Evolutionary conservation across 2,888 invertebrate genomes (phyloP), one percentile per base, ranked within the genome.

Genomic region (Drosophila stalkeri): DNA sequence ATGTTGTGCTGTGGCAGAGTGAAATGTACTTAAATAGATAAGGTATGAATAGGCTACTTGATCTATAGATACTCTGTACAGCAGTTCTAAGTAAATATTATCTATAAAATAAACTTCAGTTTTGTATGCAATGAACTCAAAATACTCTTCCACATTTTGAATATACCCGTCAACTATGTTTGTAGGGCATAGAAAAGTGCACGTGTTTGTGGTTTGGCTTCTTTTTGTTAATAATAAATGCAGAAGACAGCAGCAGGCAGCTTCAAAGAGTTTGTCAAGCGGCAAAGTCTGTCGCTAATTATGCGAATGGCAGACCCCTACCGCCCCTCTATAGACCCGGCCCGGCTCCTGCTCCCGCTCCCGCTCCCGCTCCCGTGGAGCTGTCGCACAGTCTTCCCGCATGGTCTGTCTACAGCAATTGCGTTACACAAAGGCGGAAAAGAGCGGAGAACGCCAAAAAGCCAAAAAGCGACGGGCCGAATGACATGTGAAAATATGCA

Each of bases 401-500:
- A 86, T 86, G 11, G 63, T 54, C 76, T 71, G 79, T 76, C 83
- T 89, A 56, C 81, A 61, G 71, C 86, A 86, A 86, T 86, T 89
- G 87, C 71, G 56, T 65, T 57, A 74, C 77, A 80, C 82, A 89
- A 82, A 86, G 85, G 77, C 80, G 82, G 66, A 86, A 85, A 77
- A 70, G 54, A 69, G 72, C 52, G 65, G 46, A 57, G 77, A 75
- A 86, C 66, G 84, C 87, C 87, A 77, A 90, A 90, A 90, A 84
- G 78, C 69, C 78, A 68, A 80, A 80, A 83, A 75, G 69, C 81
- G 67, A 66, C 73, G 66, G 74, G 65, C 72, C 76, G 87, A 88
- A 77, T 90, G 89, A 90, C 89, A 90, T 90, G 89, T 90, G 89
- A 90, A 90, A 90, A 89, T 86, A 89, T 89, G 86, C 90, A 88